Evolutionary conservation across 2,113 vertebrate species (phyloP).

Genomic region (Willisornis vidua): DNA sequence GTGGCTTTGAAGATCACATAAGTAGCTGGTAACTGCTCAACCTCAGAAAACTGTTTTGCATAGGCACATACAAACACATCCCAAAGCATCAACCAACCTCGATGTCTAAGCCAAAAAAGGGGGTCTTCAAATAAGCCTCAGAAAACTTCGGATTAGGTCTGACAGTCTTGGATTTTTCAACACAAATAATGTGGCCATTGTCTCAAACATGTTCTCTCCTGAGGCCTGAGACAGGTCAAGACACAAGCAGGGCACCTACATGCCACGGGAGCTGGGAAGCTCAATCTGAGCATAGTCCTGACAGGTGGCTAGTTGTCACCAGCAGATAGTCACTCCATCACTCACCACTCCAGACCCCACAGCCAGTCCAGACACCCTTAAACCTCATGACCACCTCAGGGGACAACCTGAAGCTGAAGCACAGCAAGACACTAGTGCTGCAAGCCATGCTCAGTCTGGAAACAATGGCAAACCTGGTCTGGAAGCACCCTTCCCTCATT

Average conservation of each 20-base stretch:
- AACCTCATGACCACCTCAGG: background rate
- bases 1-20: background rate
- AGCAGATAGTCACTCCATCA: background rate
- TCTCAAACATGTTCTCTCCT: background rate
- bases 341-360: background rate
- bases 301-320: rapidly evolving
- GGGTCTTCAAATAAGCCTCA: background rate
- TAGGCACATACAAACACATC: background rate
- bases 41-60: background rate
- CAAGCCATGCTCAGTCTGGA: background rate
- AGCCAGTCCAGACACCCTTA: too few species aligned
- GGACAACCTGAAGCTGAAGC: background rate
- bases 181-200: background rate
- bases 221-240: background rate
- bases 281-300: background rate
- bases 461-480: background rate
- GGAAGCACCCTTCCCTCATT: background rate
- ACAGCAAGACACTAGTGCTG: background rate
- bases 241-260: rapidly evolving
- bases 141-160: background rate
- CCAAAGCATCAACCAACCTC: background rate
- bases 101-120: background rate
- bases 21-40: background rate
- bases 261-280: background rate
- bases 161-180: background rate